phyloP scores from a whole-genome alignment of 2,113 vertebrate genomes.

The Charadrius vociferus region DNA sequence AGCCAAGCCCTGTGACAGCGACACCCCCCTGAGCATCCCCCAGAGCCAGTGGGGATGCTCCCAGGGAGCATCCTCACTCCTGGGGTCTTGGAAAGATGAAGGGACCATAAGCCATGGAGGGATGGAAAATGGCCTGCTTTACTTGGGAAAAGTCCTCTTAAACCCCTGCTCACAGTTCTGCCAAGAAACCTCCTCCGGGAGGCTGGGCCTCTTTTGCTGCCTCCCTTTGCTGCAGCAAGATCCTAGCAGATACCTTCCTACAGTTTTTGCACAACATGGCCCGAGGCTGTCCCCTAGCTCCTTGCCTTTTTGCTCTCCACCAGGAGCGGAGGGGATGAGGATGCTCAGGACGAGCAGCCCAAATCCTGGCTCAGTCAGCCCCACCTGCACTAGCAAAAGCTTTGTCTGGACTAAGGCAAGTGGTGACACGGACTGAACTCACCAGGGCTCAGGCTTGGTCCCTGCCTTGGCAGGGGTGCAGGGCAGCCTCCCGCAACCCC shows the following conservation, averaged over 20 bases:
- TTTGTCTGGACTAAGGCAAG: background rate
- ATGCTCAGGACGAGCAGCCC: background rate
- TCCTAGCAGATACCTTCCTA: background rate
- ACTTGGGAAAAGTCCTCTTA: background rate
- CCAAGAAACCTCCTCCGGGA: background rate
- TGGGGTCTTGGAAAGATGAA: background rate
- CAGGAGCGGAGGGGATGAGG: background rate
- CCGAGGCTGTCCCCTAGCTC: background rate
- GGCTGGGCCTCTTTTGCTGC: background rate
- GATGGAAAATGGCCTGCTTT: background rate
- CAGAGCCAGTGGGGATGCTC: background rate
- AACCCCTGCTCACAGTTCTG: background rate
- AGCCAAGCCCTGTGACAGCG: background rate
- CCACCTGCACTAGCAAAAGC: background rate
- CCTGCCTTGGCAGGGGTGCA: background rate
- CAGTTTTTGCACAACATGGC: accelerated
- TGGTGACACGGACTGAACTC: background rate
- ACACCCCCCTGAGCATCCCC: background rate
- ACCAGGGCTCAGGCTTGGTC: background rate
- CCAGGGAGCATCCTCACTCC: accelerated
- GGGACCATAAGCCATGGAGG: background rate
- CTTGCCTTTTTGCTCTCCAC: background rate
- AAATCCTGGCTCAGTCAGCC: background rate
- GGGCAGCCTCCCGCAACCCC: background rate
- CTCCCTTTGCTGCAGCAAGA: background rate